These are phyloP conservation scores for Zosterops japonicus DNA, from an alignment of 2,113 vertebrate species.

Conservation along the genomic window DNA sequence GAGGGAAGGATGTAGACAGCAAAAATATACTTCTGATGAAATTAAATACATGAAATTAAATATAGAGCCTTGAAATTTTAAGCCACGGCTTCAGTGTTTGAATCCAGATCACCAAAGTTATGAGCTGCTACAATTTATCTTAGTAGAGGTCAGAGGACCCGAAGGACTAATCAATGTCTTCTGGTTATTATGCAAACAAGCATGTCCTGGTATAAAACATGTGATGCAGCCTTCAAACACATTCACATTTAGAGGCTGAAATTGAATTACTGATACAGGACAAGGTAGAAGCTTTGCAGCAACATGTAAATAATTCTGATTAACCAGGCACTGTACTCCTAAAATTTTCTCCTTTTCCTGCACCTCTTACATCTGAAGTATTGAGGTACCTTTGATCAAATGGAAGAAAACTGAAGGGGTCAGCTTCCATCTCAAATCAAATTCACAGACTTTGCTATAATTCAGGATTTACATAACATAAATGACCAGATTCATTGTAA, in stretches of 20 bases:
- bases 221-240: not conserved
- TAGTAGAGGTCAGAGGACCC: constrained; percentile 6
- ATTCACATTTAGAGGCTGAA: not conserved
- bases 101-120: not conserved
- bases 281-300: not conserved
- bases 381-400: not conserved
- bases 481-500: not conserved
- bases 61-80: not conserved
- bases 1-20: not conserved
- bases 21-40: not conserved
- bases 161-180: not conserved
- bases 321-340: not conserved
- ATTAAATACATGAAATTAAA: not conserved
- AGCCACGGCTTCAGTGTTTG: not conserved
- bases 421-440: not conserved
- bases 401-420: not conserved
- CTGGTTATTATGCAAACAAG: not conserved
- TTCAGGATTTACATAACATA: not conserved
- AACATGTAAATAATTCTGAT: not conserved
- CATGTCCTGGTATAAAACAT: not conserved
- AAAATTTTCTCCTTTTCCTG: not conserved
- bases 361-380: not conserved
- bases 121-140: not conserved
- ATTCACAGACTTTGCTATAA: not conserved
- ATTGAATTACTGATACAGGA: not conserved